Conservation (phyloP, 2,888 invertebrate species). For the Serripes groenlandicus region DNA sequence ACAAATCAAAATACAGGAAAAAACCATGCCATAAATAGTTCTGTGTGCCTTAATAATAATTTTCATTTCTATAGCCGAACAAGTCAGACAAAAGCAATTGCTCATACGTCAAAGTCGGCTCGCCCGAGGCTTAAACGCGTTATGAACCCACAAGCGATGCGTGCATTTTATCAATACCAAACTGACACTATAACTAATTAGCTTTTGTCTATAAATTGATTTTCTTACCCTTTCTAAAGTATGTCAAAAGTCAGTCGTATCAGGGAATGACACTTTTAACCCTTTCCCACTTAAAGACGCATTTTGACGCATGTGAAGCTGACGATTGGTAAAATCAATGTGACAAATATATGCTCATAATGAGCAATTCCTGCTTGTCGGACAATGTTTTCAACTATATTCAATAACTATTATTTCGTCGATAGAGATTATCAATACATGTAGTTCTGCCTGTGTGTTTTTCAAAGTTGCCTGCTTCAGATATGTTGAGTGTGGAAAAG, state of each 20-base stretch:
- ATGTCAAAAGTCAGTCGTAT: no score
- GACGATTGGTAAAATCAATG: background rate
- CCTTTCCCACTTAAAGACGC: background rate
- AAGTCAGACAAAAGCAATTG: background rate
- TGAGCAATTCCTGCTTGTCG: background rate
- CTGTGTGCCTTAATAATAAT: no score
- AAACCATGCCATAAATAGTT: no score
- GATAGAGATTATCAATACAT: no score
- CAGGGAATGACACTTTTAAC: no score
- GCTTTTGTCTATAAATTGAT: constrained; percentile 7
- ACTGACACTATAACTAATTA: constrained; percentile 20
- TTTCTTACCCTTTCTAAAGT: no score
- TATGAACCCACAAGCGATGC: constrained; percentile 1
- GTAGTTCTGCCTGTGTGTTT: no score
- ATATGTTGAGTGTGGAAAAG: no score
- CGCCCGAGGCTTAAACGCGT: background rate
- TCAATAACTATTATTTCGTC: background rate
- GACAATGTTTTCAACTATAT: background rate
- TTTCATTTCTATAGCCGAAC: no score
- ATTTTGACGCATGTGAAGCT: background rate
- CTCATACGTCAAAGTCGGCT: background rate
- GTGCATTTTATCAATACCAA: constrained; percentile 5
- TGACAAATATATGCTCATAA: background rate
- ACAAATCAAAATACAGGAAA: no score
- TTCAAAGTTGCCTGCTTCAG: no score